Evolutionary conservation across 2,888 invertebrate genomes (phyloP), one percentile per base, ranked within the genome.

Genomic region (Spisula solida): DNA sequence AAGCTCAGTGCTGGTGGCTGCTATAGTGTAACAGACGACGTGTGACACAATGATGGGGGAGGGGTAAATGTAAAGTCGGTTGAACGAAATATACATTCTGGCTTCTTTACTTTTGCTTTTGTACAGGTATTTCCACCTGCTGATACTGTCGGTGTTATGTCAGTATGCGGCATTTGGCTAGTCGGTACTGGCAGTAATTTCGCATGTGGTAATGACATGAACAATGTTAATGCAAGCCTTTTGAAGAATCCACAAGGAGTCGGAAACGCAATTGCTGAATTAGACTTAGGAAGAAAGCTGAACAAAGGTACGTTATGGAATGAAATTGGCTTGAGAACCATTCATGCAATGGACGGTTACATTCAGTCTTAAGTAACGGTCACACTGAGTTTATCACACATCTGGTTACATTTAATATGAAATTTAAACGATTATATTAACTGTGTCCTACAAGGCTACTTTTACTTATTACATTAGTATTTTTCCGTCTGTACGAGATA

Each of bases 51-150:
- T 41, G 41, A 8, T 41, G 4, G 8, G n/a, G 2, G 41, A 41
- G 41, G 8, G 41, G 41, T 41, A 41, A 41, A 41, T 41, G 41
- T 41, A 41, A 2, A 5, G 41, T 41, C 41, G 41, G 41, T 41
- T 41, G 41, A 41, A 41, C 41, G 41, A 41, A 41, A 41, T 41
- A 41, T 41, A 41, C 4, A 41, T 5, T 41, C 8, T 66, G n/a
- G 8, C 60, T 25, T n/a, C n/a, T 25, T 66, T 1, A 70, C 31
- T 60, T 18, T 60, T 75, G 75, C 6, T 41, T 48, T 20, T 48
- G 12, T 79, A 34, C 94, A 95, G 84, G 94, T 94, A 0, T 95
- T 95, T 86, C 93, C 95, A 0, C 96, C 96, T 0, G 85, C 95
- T 51, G 95, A 95, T 87, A 91, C 92, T 10, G 92, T 94, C 0